Percentiles rank a stretch among this genome's conserved stretches.
phyloP scores from a whole-genome alignment of 2,888 invertebrate genomes.

The Hedychridium roseum region DNA sequence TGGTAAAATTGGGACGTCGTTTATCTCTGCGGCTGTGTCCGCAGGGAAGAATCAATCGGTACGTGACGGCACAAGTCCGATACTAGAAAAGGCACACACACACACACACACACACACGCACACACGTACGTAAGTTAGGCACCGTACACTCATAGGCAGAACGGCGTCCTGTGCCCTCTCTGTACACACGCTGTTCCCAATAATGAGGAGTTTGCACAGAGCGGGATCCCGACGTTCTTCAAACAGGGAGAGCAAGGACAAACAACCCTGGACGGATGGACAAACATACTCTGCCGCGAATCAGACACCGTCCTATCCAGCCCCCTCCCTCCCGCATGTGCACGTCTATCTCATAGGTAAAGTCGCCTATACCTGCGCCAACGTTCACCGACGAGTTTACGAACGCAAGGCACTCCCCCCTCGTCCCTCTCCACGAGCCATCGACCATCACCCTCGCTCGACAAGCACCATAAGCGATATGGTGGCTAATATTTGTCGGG shows the following conservation, averaged over 20 bases:
- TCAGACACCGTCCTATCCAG: constrained; percentile 27
- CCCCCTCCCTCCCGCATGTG: constrained; percentile 11
- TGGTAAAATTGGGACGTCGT: no score
- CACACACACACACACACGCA: no score
- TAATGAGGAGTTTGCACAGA: constrained; percentile 62
- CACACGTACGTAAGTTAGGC: no score
- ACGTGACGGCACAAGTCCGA: no score
- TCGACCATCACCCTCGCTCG: constrained; percentile 51
- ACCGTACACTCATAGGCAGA: no score
- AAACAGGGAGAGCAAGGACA: constrained; percentile 59
- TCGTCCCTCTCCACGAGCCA: constrained; percentile 29
- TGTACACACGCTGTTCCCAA: constrained; percentile 54
- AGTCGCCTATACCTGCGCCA: no score
- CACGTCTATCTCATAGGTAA: no score
- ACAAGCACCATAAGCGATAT: constrained; percentile 62
- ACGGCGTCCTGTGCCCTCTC: constrained; percentile 24
- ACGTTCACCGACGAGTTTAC: constrained; percentile 5
- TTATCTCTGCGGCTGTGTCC: no score
- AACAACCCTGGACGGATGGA: constrained; percentile 56
- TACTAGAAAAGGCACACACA: no score
- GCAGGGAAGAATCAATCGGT: no score
- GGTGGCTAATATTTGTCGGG: constrained; percentile 61
- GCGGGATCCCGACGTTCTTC: constrained; percentile 59
- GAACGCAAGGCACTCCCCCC: constrained; percentile 25
- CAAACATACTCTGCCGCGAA: constrained; percentile 53